A percentile compares a stretch with the other conserved stretches of the same genome.
These are phyloP conservation scores for Maniola hyperantus DNA, from an alignment of 2,888 invertebrate genomes.

Conservation along the genomic window DNA sequence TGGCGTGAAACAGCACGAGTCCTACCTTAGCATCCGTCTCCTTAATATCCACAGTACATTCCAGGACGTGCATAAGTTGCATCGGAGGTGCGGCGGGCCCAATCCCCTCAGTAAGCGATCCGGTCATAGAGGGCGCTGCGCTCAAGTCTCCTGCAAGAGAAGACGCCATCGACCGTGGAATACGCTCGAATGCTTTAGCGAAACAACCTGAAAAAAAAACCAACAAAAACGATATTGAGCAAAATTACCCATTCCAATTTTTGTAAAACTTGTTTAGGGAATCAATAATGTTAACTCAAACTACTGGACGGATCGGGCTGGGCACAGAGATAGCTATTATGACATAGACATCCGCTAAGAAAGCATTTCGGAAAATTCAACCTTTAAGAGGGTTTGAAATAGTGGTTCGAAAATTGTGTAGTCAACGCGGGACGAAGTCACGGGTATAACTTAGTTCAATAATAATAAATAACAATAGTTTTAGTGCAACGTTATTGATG, in stretches of 20 bases:
- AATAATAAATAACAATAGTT: not conserved
- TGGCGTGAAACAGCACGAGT: too few species aligned
- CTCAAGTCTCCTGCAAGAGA: conserved; percentile 87
- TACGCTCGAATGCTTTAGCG: conserved; percentile 95
- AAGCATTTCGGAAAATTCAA: too few species aligned
- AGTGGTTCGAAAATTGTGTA: too few species aligned
- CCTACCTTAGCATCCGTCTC: conserved; percentile 92
- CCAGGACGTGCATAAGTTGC: conserved; percentile 90
- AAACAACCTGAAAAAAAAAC: conserved; percentile 88
- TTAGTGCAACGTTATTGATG: not conserved
- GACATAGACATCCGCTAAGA: too few species aligned
- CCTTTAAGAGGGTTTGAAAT: too few species aligned
- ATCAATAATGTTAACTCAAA: too few species aligned
- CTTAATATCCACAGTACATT: conserved; percentile 96
- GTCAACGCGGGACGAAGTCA: too few species aligned
- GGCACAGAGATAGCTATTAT: too few species aligned
- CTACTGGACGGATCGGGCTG: too few species aligned
- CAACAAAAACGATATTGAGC: not conserved
- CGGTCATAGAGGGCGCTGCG: conserved; percentile 85
- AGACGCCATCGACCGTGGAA: conserved; percentile 91
- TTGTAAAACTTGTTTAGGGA: too few species aligned
- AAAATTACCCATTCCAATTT: too few species aligned
- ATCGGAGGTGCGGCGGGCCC: conserved; percentile 84
- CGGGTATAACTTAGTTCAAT: too few species aligned
- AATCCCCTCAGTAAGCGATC: conserved; percentile 80